phyloP scores from a whole-genome alignment of 2,113 vertebrate genomes.

The Mesocricetus auratus region DNA sequence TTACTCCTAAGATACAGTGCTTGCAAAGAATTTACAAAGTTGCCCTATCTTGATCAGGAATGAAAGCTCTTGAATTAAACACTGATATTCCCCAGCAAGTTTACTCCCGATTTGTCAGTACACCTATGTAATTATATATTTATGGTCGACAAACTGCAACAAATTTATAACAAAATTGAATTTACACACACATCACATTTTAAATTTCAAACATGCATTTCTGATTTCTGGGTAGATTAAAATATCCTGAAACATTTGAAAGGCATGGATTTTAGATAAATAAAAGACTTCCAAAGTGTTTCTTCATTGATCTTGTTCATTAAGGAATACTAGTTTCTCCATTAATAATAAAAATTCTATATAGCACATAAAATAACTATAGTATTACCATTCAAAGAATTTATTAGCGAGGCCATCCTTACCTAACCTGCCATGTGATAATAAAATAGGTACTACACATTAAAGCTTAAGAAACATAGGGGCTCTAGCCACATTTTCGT shows the following conservation, averaged over 20 bases:
- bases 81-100: constrained; percentile 16
- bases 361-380: neutral
- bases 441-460: neutral
- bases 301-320: neutral
- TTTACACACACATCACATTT: neutral
- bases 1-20: constrained; percentile 9
- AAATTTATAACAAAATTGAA: constrained; percentile 47
- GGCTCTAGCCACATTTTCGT: constrained; percentile 23
- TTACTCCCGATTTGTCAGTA: constrained; percentile 14
- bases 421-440: constrained; percentile 18
- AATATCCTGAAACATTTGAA: constrained; percentile 20
- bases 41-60: neutral
- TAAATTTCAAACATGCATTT: constrained; percentile 52
- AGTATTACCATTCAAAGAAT: constrained; percentile 17
- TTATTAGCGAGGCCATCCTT: constrained; percentile 3
- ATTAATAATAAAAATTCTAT: constrained; percentile 1
- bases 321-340: constrained; percentile 41
- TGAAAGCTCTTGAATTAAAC: neutral
- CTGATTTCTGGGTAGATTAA: constrained; percentile 21
- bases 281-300: constrained; percentile 33
- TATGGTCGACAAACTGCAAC: neutral
- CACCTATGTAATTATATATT: neutral
- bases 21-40: constrained; percentile 47
- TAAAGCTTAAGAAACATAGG: neutral
- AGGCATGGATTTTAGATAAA: constrained; percentile 25